These are phyloP conservation scores for Rhizomys pruinosus DNA, from an alignment of 2,113 vertebrate genomes.

Conservation along the genomic window DNA sequence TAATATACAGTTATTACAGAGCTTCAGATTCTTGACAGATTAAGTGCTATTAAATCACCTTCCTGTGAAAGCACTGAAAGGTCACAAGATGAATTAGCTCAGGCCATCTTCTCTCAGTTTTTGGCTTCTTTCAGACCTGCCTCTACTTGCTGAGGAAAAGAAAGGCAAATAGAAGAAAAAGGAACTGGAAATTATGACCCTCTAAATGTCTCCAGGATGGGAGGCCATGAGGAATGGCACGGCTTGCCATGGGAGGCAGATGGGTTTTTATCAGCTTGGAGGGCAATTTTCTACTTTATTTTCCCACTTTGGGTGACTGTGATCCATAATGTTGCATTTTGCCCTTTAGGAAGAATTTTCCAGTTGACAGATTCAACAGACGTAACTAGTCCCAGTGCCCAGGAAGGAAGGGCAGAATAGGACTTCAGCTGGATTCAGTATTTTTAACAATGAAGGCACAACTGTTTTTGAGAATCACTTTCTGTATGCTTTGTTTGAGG, in stretches of 20 bases:
- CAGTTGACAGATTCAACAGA: slow-evolving; percentile 80
- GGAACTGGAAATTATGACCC: slow-evolving; percentile 86
- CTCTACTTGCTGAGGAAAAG: slow-evolving; percentile 60
- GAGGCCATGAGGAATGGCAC: slow-evolving; percentile 84
- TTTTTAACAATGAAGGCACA: slow-evolving; percentile 65
- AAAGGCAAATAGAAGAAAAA: slow-evolving; percentile 82
- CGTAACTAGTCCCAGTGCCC: slow-evolving; percentile 61
- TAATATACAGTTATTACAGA: slow-evolving; percentile 91
- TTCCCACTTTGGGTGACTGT: slow-evolving; percentile 55
- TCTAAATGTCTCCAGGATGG: slow-evolving; percentile 87
- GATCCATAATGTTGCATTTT: slow-evolving; percentile 83
- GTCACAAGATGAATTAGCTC: slow-evolving; percentile 90
- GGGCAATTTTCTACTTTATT: slow-evolving; percentile 82
- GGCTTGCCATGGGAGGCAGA: slow-evolving; percentile 85
- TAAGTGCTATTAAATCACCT: slow-evolving; percentile 92
- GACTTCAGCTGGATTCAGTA: slow-evolving; percentile 49
- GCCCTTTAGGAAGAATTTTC: slow-evolving; percentile 84
- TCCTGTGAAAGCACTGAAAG: slow-evolving; percentile 88
- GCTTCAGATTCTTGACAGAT: slow-evolving; percentile 90
- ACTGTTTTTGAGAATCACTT: slow-evolving; percentile 34
- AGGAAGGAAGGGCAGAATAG: slow-evolving; percentile 33
- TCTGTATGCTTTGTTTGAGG: slow-evolving; percentile 1
- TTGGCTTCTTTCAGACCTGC: slow-evolving; percentile 74
- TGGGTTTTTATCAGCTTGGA: slow-evolving; percentile 85
- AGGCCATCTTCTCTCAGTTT: slow-evolving; percentile 84